Percentiles rank a stretch among this genome's conserved stretches.
Conservation (phyloP, 2,113 vertebrate genomes). For the Cephalophus harveyi region DNA sequence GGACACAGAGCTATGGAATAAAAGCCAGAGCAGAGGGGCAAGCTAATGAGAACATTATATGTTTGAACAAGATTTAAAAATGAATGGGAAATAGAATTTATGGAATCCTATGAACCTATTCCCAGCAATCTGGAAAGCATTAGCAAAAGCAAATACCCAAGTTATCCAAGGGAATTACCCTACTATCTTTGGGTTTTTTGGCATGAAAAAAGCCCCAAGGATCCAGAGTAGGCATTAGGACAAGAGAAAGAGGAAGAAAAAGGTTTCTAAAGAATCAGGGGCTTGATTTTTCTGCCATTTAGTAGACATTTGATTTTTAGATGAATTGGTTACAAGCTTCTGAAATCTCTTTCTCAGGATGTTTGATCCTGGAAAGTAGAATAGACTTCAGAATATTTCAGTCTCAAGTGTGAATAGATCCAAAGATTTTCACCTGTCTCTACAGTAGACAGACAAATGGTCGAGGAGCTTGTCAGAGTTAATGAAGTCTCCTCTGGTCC, state of each 20-base stretch:
- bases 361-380: background rate
- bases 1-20: background rate
- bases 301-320: background rate
- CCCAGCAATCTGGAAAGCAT: background rate
- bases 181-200: background rate
- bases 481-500: background rate
- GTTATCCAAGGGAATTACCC: background rate
- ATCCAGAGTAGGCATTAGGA: background rate
- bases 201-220: background rate
- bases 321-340: background rate
- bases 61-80: background rate
- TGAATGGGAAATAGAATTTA: background rate
- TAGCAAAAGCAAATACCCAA: background rate
- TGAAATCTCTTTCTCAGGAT: background rate
- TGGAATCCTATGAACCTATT: background rate
- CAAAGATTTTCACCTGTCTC: background rate
- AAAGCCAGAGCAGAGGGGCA: background rate
- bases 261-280: background rate
- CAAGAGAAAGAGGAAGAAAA: slow-evolving; percentile 6
- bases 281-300: background rate
- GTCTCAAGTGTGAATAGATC: background rate
- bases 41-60: background rate
- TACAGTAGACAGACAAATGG: background rate
- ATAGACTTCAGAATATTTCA: background rate
- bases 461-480: background rate